Evolutionary conservation across 2,888 invertebrate genomes (phyloP), one percentile per base, ranked within the genome.

Genomic region (Cheilosia variabilis): DNA sequence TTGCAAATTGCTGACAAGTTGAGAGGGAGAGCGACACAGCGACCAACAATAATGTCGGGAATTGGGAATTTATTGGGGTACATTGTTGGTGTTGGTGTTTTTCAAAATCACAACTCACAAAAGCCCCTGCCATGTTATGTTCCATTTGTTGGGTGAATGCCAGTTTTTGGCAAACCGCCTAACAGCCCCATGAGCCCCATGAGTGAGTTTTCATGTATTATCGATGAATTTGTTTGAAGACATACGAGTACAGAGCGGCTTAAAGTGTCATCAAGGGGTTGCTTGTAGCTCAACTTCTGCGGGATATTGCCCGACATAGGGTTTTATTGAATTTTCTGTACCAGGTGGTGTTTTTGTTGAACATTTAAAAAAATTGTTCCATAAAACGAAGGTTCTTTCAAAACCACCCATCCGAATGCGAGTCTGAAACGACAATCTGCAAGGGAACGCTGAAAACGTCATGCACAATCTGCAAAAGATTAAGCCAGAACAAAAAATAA

Each of bases 1-100:
- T 79, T 65, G 78, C 72, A 65, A 79, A 79, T 79, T 71, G 72
- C 78, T 72, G 78, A 72, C 78, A 79, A 72, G 72, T 52, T 72
- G 78, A 53, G 27, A 31, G 4, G 4, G 34, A 24, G 45, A 15
- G 10, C 0, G 27, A 22, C 9, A 0, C 62, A 13, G 22, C 10
- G 41, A 66, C 34, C 43, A 41, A 10, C 41, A 66, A 68, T 76
- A n/a, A 31, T 24, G 17, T 13, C 52, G 24, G 43, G 34, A 43
- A 68, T 45, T 53, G 19, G 34, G 43, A 45, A 76, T 76, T 66
- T 76, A 68, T 76, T 68, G 43, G 63, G 55, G 37, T 6, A 31
- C 9, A 31, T 31, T 31, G 31, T 31, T 31, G 22, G 2, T 37
- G 27, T 24, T 4, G 41, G 27, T 66, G 31, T 37, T 65, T 66